phyloP scores from a whole-genome alignment of 1,140 invertebrate species.

The Agrilus planipennis region DNA sequence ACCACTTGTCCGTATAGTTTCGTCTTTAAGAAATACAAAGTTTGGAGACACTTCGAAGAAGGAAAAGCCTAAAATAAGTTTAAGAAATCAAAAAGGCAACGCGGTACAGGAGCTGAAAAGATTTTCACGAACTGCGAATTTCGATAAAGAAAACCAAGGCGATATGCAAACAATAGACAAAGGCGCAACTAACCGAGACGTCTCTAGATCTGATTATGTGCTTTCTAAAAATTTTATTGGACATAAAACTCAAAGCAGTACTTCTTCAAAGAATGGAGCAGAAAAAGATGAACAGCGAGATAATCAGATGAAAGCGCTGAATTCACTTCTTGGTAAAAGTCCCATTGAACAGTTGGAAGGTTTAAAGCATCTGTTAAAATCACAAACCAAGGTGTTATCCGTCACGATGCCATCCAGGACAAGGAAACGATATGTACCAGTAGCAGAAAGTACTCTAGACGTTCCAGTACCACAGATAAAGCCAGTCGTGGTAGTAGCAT shows the following conservation, averaged over 20 bases:
- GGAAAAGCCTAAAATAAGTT: neutral
- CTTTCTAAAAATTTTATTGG: slow-evolving; percentile 1
- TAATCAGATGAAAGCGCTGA: slow-evolving; percentile 14
- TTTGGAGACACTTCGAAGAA: neutral
- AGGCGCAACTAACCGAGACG: slow-evolving; percentile 3
- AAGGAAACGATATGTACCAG: no score
- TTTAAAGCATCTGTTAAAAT: slow-evolving; percentile 16
- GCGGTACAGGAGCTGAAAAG: neutral
- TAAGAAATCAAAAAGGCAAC: neutral
- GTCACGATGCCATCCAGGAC: no score
- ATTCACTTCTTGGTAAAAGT: slow-evolving; percentile 19
- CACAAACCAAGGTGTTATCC: no score
- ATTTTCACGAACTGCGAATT: neutral
- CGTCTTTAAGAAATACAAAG: neutral
- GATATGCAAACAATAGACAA: neutral
- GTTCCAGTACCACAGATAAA: no score
- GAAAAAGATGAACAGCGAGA: neutral
- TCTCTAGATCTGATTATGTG: slow-evolving; percentile 9
- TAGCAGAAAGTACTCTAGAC: no score
- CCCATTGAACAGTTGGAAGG: slow-evolving; percentile 20
- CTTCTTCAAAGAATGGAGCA: neutral
- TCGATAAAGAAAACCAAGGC: neutral
- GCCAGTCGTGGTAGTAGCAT: no score
- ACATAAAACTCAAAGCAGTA: slow-evolving; percentile 2
- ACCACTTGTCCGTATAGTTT: neutral